phyloP scores from a whole-genome alignment of 2,888 invertebrate species.

The Drosophila longiperda region DNA sequence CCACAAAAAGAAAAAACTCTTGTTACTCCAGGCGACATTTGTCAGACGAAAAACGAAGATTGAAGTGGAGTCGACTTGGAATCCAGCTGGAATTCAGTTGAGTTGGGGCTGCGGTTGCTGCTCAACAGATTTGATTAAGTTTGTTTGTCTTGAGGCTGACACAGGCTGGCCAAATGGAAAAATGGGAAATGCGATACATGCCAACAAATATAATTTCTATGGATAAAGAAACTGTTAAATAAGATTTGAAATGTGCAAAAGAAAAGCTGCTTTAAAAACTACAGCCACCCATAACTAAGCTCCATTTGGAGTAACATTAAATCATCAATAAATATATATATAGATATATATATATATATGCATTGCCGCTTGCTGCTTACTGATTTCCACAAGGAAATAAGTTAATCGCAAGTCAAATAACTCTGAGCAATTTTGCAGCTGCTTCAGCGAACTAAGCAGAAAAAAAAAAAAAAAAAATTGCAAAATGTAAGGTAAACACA shows the following conservation, averaged over 20 bases:
- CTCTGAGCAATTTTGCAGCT: slow-evolving; percentile 42
- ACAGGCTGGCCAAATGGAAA: slow-evolving; percentile 24
- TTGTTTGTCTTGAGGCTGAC: slow-evolving; percentile 43
- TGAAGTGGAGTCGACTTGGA: slow-evolving; percentile 22
- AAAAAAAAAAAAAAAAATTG: slow-evolving; percentile 23
- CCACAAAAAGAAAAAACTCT: slow-evolving; percentile 18
- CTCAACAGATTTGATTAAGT: slow-evolving; percentile 72
- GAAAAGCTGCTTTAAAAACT: slow-evolving; percentile 12
- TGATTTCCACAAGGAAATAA: slow-evolving; percentile 47
- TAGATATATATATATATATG: slow-evolving; percentile 2
- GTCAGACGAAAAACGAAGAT: slow-evolving; percentile 49
- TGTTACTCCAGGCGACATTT: slow-evolving; percentile 67
- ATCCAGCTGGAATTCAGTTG: slow-evolving; percentile 4
- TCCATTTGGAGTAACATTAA: slow-evolving; percentile 17
- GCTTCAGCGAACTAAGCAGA: neutral
- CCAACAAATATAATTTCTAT: slow-evolving; percentile 8
- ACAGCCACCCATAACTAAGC: neutral
- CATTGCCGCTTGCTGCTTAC: slow-evolving; percentile 13
- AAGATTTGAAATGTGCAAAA: neutral
- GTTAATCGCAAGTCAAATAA: slow-evolving; percentile 65
- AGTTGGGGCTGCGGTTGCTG: slow-evolving; percentile 65
- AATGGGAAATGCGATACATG: slow-evolving; percentile 42
- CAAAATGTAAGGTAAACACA: slow-evolving; percentile 49
- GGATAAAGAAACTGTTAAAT: neutral
- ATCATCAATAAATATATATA: slow-evolving; percentile 16